Base-by-base conservation (phyloP, 1,140 invertebrate genomes). In the Aphaenogaster rudis region DNA sequence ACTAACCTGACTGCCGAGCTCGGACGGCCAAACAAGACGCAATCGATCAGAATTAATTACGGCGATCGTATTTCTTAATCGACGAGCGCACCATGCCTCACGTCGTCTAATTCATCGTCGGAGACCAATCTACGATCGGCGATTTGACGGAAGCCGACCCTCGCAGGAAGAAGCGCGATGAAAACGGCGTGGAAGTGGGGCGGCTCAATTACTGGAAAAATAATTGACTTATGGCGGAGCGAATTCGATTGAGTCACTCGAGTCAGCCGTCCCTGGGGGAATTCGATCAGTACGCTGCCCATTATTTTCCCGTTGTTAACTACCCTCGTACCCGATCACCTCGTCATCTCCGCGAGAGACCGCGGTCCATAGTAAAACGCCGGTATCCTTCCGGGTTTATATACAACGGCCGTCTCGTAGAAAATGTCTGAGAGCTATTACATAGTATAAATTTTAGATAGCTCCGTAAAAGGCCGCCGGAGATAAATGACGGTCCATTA, bases 1-100 rank as follows among this genome's bases (percentile, higher is more conserved):
- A 74, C 85, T 87, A 88, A 85, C 61, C 59, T 81, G 61, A 89
- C 89, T 76, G 39, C 1, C 36, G 59, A 89, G 69, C 50, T 84
- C 79, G n/a, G 57, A 69, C 36, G 48, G 36, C 9, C 88, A 15
- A 17, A 67, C 57, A 28, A 52, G 59, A 59, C 64, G 52, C 67
- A 63, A 90, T 90, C 88, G 63, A 90, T 90, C 74, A 69, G 79
- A 88, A 89, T 89, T 90, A 87, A 90, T 90, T 90, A 85, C 79
- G 86, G 48, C 50, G 42, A 36, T 69, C 39, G 67, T 84, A 45
- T 15, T 80, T 59, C 86, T 74, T 57, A 86, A 89, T 89, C 42
- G 74, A 79, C 61, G 74, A 66, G 84, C 74, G 4, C n/a, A 42
- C 21, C 61, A 54, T 36, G 11, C 42, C 61, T 59, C 42, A 8